Evolutionary conservation across 2,797 vertebrate genomes (phyloP).

Genomic region (Gymnodraco acuticeps): DNA sequence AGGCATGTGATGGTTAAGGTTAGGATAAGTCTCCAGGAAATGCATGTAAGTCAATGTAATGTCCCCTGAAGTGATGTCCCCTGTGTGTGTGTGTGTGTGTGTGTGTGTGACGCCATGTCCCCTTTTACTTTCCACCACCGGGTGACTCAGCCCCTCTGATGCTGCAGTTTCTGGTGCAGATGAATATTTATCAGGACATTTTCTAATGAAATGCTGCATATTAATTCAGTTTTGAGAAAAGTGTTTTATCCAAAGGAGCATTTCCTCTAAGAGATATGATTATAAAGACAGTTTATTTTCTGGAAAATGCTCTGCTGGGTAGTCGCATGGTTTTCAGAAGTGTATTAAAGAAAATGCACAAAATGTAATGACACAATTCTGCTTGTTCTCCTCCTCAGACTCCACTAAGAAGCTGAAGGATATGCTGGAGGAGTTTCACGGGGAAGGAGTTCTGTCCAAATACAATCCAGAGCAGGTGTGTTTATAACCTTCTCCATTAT

Average conservation of each 20-base stretch:
- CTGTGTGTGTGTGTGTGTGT: background rate
- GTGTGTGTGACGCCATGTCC: slow-evolving; percentile 21
- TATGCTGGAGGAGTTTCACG: slow-evolving; percentile 92
- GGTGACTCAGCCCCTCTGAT: slow-evolving; percentile 41
- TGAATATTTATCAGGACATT: slow-evolving; percentile 35
- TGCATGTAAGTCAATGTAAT: too few relatives aligned
- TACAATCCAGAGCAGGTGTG: slow-evolving; percentile 93
- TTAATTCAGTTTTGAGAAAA: slow-evolving; percentile 8
- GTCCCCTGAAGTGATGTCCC: too few relatives aligned
- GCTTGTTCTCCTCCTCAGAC: slow-evolving; percentile 16
- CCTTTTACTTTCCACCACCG: slow-evolving; percentile 15
- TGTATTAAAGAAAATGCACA: background rate
- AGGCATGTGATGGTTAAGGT: too few relatives aligned
- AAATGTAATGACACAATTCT: background rate
- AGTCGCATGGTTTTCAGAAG: background rate
- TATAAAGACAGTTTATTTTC: background rate
- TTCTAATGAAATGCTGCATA: slow-evolving; percentile 26
- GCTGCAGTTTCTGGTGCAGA: slow-evolving; percentile 35
- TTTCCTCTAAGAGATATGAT: background rate
- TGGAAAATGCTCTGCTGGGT: background rate
- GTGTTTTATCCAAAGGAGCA: slow-evolving; percentile 2
- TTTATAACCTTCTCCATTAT: background rate
- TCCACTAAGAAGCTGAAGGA: slow-evolving; percentile 71
- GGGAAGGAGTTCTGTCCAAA: slow-evolving; percentile 89
- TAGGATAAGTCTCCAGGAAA: too few relatives aligned